phyloP scores from a whole-genome alignment of 2,888 invertebrate genomes.

The Miltochrista miniata region DNA sequence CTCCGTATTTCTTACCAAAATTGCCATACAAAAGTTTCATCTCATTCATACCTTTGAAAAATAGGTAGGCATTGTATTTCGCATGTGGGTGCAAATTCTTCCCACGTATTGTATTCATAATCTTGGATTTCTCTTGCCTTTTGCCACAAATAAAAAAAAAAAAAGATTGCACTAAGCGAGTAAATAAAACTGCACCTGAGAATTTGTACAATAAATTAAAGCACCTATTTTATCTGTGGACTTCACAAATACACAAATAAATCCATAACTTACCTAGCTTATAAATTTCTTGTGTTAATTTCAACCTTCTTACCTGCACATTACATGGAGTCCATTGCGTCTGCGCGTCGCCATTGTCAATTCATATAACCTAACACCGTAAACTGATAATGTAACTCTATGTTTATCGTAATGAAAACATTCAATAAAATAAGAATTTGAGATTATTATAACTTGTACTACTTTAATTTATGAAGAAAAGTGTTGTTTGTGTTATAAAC shows the following conservation, averaged over 20 bases:
- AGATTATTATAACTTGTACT: not conserved
- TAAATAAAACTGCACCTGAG: slow-evolving; percentile 1
- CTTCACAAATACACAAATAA: slow-evolving; percentile 21
- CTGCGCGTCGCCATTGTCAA: slow-evolving; percentile 74
- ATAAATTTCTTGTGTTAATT: slow-evolving; percentile 36
- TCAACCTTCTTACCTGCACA: slow-evolving; percentile 47
- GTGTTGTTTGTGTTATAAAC: slow-evolving; percentile 16
- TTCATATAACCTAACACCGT: slow-evolving; percentile 65
- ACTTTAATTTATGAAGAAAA: slow-evolving; percentile 1
- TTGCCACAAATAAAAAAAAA: slow-evolving; percentile 12
- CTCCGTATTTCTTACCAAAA: slow-evolving; percentile 1
- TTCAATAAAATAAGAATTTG: slow-evolving; percentile 10
- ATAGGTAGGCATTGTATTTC: not conserved
- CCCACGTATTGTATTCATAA: slow-evolving; percentile 24
- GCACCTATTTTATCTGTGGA: slow-evolving; percentile 7
- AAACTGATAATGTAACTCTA: slow-evolving; percentile 50
- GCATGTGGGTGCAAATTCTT: slow-evolving; percentile 17
- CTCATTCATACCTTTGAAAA: slow-evolving; percentile 7
- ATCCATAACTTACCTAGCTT: slow-evolving; percentile 51
- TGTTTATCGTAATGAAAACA: slow-evolving; percentile 28
- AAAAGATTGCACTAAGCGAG: slow-evolving; percentile 23
- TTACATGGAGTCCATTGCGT: slow-evolving; percentile 49
- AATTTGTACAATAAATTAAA: slow-evolving; percentile 1
- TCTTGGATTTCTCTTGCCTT: not conserved
- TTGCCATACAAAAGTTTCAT: not conserved